Percentiles rank a stretch among this genome's conserved stretches.
Evolutionary conservation across 2,797 vertebrate genomes (phyloP).

Genomic region (Sebastes cheni): DNA sequence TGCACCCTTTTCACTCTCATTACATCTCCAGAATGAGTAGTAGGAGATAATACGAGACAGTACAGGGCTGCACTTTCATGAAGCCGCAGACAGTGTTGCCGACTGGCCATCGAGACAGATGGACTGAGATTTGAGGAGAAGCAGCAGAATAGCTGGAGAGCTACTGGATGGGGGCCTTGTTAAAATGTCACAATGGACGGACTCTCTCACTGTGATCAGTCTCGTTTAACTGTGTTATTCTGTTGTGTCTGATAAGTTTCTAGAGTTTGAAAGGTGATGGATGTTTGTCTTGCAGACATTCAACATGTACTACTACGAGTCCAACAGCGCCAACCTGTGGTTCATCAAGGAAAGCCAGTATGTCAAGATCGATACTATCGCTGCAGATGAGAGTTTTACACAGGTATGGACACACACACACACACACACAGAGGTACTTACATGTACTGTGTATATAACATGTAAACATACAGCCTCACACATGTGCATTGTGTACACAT

Average conservation of each 20-base stretch:
- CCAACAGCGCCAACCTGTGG: conserved; percentile 85
- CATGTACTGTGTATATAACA: too few relatives aligned
- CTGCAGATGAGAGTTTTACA: conserved; percentile 89
- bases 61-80: conserved; percentile 12
- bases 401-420: conserved; percentile 66
- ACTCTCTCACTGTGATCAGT: conserved; percentile 11
- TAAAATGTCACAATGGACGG: conserved; percentile 36
- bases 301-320: conserved; percentile 89
- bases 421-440: not conserved
- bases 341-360: conserved; percentile 88
- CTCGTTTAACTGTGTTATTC: not conserved
- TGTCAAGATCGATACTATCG: conserved; percentile 88
- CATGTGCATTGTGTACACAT: too few relatives aligned
- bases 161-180: conserved; percentile 2
- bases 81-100: conserved; percentile 24
- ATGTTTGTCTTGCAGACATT: conserved; percentile 80
- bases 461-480: too few relatives aligned
- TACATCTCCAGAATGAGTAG: conserved; percentile 53
- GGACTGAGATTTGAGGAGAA: conserved; percentile 37
- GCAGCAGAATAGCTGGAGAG: conserved; percentile 19
- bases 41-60: conserved; percentile 34
- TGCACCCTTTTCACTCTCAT: conserved; percentile 42
- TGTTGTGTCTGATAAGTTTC: conserved; percentile 4
- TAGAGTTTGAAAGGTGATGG: not conserved
- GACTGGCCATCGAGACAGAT: conserved; percentile 48